These are phyloP conservation scores for Amblyteles armatorius DNA, from an alignment of 2,888 invertebrate species.

Conservation along the genomic window DNA sequence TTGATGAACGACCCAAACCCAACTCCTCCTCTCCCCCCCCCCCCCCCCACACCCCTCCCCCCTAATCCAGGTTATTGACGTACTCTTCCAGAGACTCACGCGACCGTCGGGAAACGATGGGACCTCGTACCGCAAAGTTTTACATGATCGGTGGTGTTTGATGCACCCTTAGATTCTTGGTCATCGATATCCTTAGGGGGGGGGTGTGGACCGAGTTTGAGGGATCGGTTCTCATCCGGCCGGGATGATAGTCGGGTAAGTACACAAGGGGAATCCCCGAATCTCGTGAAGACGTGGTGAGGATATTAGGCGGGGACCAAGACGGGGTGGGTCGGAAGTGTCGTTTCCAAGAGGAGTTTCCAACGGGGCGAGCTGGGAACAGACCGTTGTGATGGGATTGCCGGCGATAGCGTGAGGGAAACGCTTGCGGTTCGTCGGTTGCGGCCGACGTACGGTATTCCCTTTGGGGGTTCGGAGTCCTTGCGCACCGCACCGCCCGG, in stretches of 20 bases:
- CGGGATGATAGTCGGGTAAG: neutral
- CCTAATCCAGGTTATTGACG: too few relatives aligned
- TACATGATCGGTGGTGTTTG: too few relatives aligned
- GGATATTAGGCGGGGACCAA: neutral
- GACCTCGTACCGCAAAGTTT: too few relatives aligned
- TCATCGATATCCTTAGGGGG: too few relatives aligned
- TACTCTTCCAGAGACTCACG: too few relatives aligned
- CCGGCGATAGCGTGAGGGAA: conserved; percentile 34
- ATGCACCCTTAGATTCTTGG: too few relatives aligned
- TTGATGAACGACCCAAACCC: too few relatives aligned
- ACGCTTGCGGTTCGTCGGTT: conserved; percentile 55
- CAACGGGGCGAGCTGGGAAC: conserved; percentile 11
- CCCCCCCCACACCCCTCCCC: too few relatives aligned
- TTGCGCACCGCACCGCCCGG: conserved; percentile 27
- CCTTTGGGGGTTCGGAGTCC: conserved; percentile 54
- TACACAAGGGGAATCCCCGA: neutral
- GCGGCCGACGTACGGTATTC: conserved; percentile 40
- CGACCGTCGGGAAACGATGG: too few relatives aligned
- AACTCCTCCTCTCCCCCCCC: too few relatives aligned
- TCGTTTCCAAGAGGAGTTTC: conserved; percentile 15
- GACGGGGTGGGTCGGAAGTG: neutral
- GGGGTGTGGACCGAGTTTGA: too few relatives aligned
- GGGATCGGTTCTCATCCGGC: neutral
- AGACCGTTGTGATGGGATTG: conserved; percentile 37
- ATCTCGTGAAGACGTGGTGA: neutral